Base-by-base conservation (phyloP, 2,888 invertebrate species). In the Coecobrya sp. region DNA sequence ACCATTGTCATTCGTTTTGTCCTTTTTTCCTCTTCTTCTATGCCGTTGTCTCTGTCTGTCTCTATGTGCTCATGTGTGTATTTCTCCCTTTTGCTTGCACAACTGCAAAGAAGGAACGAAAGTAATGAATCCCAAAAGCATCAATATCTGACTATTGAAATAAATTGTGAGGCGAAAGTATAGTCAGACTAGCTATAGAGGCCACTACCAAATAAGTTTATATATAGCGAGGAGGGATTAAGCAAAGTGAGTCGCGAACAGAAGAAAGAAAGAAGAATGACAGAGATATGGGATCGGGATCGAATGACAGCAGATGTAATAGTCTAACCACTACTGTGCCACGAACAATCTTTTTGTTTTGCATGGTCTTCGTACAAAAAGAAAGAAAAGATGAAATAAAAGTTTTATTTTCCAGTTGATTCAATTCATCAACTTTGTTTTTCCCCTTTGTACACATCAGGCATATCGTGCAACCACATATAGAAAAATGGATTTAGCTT, bases 81-180 rank as follows among this genome's bases (percentile, higher is more conserved):
- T 22, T 19, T 76, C 36, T 36, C 16, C 16, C 45, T 11, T 27
- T 76, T 59, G 3, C 81, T 82, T 59, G 19, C 81, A 52, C 79
- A 82, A 36, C 11, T 52, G 19, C 1, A 82, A 30, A 10, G 81
- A 59, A 49, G 76, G 52, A 25, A 81, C 19, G 36, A 73, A 82
- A 59, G 59, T 82, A 82, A 82, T 82, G 81, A 82, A 55, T 82
- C 81, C 59, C 81, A 59, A n/a, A n/a, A 22, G 81, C 81, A 59
- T 36, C 81, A 82, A 59, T 82, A 30, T 59, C 36, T 82, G 55
- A 19, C 59, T 55, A 59, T 82, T 82, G 81, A 45, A 82, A 59
- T 82, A 59, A 82, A 82, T 82, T 76, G 27, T 52, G 52, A 5
- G 27, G 45, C 76, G 19, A 73, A n/a, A n/a, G 5, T 19, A 1